Evolutionary conservation across 2,888 invertebrate genomes (phyloP), one percentile per base, ranked within the genome.

Genomic region (Dorcus hopei): DNA sequence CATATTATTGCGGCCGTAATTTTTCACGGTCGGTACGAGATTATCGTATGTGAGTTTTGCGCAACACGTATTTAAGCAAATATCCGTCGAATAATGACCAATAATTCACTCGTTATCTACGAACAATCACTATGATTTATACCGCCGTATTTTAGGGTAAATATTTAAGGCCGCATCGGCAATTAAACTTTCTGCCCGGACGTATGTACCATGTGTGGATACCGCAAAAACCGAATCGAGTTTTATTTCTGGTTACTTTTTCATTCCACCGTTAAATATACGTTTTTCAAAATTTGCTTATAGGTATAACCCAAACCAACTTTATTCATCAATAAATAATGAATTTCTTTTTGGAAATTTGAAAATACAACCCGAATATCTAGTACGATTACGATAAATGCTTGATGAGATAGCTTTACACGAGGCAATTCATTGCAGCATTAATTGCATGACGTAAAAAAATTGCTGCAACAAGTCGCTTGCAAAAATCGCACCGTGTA

Each of bases 101-200:
- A 65, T 63, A 65, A 65, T 63, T 65, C 63, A 61, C 60, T 56
- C 55, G 58, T 52, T 62, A 62, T 61, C 62, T 59, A 53, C 52
- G 52, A 61, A 56, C 48, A 54, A 65, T 63, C 63, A 63, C 61
- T 64, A 63, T 65, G 61, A 65, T 65, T 65, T 65, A 63, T 63
- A 51, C 45, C 23, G 41, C 51, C 38, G 59, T 57, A 54, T 63
- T 61, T 61, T 63, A 59, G 59, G 61, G 57, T 59, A 59, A 63
- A 63, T 54, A 61, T 59, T 58, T 56, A 43, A 61, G 57, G 48
- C 45, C 47, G 43, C 54, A 43, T 50, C 47, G 48, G 56, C 56
- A 60, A 60, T 60, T 62, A 62, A 62, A 60, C 53, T 53, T 57
- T 58, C 42, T 40, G 54, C 53, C 16, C 50, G 54, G 42, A 49